Percentiles rank a stretch among this genome's conserved stretches.
Evolutionary conservation across 2,797 vertebrate species (phyloP).

Genomic region (Bryconaethiops microstoma): DNA sequence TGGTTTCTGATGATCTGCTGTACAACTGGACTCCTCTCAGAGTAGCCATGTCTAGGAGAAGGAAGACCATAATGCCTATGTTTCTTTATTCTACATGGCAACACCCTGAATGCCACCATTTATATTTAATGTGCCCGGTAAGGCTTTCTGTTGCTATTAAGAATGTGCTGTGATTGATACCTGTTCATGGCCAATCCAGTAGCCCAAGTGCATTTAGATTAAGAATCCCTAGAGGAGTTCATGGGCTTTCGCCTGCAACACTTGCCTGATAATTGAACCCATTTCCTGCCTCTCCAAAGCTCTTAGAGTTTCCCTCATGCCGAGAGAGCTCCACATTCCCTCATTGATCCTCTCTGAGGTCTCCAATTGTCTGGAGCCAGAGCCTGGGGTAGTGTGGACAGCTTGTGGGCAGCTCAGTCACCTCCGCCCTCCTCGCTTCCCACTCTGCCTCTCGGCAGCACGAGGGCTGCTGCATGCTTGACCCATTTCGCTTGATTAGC

Average conservation of each 20-base stretch:
- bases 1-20: constrained; percentile 57
- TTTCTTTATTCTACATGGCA: constrained; percentile 44
- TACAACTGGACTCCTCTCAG: constrained; percentile 39
- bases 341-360: constrained; percentile 58
- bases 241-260: constrained; percentile 53
- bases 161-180: constrained; percentile 77
- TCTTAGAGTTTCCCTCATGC: constrained; percentile 56
- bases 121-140: constrained; percentile 78
- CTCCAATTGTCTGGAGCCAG: constrained; percentile 55
- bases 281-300: constrained; percentile 58
- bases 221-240: constrained; percentile 67
- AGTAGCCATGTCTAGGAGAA: constrained; percentile 48
- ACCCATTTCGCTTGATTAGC: constrained; percentile 44
- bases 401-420: constrained; percentile 52
- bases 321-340: constrained; percentile 49
- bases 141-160: constrained; percentile 73
- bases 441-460: constrained; percentile 46
- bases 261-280: constrained; percentile 58
- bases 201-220: constrained; percentile 76
- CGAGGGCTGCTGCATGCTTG: constrained; percentile 44
- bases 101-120: constrained; percentile 56
- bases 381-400: constrained; percentile 46
- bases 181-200: constrained; percentile 74
- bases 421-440: constrained; percentile 54
- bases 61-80: constrained; percentile 30